Evolutionary conservation across 37 sponge, comb jelly and placozoan genomes (phyloP).

Genomic region (Theonella swinhoei): DNA sequence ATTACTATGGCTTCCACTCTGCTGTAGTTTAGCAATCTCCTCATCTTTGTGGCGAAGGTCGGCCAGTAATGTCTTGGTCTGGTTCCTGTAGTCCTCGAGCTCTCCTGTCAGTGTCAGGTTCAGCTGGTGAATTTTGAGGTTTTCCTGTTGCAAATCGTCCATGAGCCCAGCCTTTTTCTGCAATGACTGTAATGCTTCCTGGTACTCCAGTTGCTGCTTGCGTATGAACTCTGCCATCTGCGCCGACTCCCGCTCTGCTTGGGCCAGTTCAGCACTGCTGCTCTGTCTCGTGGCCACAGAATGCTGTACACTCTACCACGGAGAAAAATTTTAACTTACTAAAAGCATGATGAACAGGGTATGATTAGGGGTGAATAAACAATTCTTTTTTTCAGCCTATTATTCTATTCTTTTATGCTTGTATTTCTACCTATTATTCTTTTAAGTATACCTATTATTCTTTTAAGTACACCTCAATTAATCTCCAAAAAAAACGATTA

Average conservation of each 20-base stretch:
- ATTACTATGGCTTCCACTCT: too few species aligned
- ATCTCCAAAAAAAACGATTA: too few species aligned
- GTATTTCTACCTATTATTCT: too few species aligned
- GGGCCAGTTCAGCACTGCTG: neutral
- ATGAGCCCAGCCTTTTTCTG: slow-evolving; percentile 9
- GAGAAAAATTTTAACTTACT: too few species aligned
- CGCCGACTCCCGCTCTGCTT: neutral
- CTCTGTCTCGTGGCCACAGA: neutral
- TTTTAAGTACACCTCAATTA: too few species aligned
- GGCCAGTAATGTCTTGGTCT: slow-evolving; percentile 28
- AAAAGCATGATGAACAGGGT: too few species aligned
- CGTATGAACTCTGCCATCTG: slow-evolving; percentile 11
- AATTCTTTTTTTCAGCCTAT: too few species aligned
- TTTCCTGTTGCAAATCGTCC: slow-evolving; percentile 13
- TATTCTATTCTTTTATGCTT: too few species aligned
- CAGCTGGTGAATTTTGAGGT: slow-evolving; percentile 15
- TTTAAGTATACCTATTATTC: too few species aligned
- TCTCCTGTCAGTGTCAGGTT: slow-evolving; percentile 26
- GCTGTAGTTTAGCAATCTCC: slow-evolving; percentile 5
- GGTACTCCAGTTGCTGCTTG: slow-evolving; percentile 62
- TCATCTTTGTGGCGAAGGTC: slow-evolving; percentile 24
- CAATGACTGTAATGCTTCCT: slow-evolving; percentile 19
- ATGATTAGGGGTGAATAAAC: too few species aligned
- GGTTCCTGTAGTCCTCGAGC: slow-evolving; percentile 28
- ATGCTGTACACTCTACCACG: neutral